These are phyloP conservation scores for Malthinus seriepunctatus DNA, from an alignment of 2,888 invertebrate species.

Conservation along the genomic window DNA sequence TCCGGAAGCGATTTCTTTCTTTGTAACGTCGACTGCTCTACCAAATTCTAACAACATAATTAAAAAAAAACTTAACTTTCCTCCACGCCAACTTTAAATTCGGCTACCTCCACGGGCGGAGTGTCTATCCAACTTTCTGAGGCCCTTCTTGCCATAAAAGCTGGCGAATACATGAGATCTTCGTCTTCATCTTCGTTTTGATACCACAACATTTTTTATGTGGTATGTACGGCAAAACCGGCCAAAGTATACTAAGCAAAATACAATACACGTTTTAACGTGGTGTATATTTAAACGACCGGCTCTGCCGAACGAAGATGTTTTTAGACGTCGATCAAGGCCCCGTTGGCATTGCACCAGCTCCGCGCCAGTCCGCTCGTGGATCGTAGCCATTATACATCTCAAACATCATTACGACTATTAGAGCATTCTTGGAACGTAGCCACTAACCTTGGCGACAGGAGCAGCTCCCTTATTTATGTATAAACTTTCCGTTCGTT, in stretches of 20 bases:
- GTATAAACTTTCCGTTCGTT: constrained; percentile 88
- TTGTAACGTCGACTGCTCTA: constrained; percentile 78
- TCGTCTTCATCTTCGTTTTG: constrained; percentile 81
- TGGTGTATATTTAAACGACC: constrained; percentile 27
- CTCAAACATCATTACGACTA: constrained; percentile 20
- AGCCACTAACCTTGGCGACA: constrained; percentile 30
- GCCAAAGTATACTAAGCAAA: constrained; percentile 16
- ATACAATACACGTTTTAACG: constrained; percentile 15
- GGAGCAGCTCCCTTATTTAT: constrained; percentile 64
- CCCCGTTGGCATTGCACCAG: constrained; percentile 17
- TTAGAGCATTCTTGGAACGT: constrained; percentile 23
- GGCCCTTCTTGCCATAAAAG: constrained; percentile 81
- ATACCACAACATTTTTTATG: constrained; percentile 76
- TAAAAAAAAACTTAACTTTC: constrained; percentile 25
- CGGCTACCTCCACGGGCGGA: constrained; percentile 78
- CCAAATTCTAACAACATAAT: constrained; percentile 67
- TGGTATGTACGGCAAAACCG: constrained; percentile 27
- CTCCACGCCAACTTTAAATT: constrained; percentile 8
- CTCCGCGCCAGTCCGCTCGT: constrained; percentile 25
- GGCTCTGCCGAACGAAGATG: constrained; percentile 26
- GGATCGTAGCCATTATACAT: constrained; percentile 22
- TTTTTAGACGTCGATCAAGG: constrained; percentile 22
- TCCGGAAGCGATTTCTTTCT: constrained; percentile 97
- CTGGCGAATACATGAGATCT: constrained; percentile 85
- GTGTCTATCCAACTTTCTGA: constrained; percentile 90